Conservation (phyloP, 1,140 invertebrate species). For the Zaprionus ornatus region DNA sequence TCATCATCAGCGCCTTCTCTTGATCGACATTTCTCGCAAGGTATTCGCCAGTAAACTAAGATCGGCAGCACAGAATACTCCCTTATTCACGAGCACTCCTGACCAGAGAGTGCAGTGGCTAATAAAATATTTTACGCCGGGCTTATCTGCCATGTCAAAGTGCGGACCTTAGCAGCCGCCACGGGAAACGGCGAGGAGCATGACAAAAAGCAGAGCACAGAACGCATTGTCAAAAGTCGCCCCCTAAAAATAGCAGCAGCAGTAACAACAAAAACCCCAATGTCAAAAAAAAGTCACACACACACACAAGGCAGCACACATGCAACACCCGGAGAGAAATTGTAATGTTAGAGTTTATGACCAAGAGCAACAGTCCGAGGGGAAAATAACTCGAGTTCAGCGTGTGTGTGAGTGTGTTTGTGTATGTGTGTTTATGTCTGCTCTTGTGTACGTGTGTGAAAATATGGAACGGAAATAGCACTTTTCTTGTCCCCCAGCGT, state of each 20-base stretch:
- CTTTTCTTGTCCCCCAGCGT: constrained; percentile 18
- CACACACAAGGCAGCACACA: constrained; percentile 38
- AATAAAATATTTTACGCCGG: constrained; percentile 79
- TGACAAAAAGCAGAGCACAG: constrained; percentile 60
- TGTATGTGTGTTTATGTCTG: not conserved
- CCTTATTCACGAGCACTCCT: not conserved
- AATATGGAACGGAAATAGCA: constrained; percentile 9
- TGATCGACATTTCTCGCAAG: not conserved
- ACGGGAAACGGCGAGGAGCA: constrained; percentile 19
- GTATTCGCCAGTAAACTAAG: not conserved
- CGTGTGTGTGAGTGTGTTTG: not conserved
- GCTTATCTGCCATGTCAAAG: constrained; percentile 77
- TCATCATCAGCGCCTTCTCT: not conserved
- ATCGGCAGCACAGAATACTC: not conserved
- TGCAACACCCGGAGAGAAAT: constrained; percentile 32
- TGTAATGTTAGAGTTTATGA: constrained; percentile 75
- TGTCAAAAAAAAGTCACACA: constrained; percentile 69
- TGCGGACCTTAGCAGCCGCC: constrained; percentile 66
- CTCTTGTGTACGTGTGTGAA: not conserved
- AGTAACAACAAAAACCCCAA: constrained; percentile 59
- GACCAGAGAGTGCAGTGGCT: constrained; percentile 41
- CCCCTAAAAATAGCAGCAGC: constrained; percentile 41
- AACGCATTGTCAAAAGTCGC: constrained; percentile 70
- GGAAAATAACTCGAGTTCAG: constrained; percentile 10
- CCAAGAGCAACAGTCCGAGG: constrained; percentile 67